Conservation (phyloP, 2,797 vertebrate genomes). For the Channa striata region DNA sequence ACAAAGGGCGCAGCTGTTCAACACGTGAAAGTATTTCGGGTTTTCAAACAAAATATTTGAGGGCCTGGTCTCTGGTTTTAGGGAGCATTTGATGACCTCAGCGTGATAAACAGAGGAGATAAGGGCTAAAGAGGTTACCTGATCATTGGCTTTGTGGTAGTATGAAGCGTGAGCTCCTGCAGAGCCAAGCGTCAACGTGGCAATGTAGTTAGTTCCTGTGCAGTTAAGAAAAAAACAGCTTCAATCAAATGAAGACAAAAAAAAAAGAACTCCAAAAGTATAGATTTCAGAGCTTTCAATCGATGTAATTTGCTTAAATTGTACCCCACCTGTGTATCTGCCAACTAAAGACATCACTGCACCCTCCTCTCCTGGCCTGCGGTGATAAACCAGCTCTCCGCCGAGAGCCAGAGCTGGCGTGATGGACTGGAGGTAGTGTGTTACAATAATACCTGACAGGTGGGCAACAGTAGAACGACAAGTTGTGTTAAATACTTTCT, state of each 20-base stretch:
- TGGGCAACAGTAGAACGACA: background rate
- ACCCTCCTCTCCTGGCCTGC: constrained; percentile 90
- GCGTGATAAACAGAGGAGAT: background rate
- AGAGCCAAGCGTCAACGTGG: constrained; percentile 89
- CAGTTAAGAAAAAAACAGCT: no score
- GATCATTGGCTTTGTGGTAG: constrained; percentile 93
- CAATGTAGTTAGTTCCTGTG: constrained; percentile 87
- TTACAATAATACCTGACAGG: constrained; percentile 86
- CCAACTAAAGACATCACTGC: constrained; percentile 89
- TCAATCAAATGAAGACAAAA: no score
- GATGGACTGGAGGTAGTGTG: constrained; percentile 92
- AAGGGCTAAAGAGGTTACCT: constrained; percentile 74
- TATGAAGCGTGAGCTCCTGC: constrained; percentile 91
- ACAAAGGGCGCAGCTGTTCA: no score
- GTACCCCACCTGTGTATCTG: constrained; percentile 87
- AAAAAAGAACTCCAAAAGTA: background rate
- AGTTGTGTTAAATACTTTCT: background rate
- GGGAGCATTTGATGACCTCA: background rate
- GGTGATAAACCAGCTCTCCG: constrained; percentile 92
- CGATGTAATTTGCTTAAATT: rapidly evolving
- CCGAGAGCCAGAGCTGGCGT: constrained; percentile 89
- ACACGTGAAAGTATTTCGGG: no score
- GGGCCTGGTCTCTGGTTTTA: no score
- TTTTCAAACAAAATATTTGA: no score
- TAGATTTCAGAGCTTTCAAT: background rate